Evolutionary conservation across 2,888 invertebrate genomes (phyloP).

Genomic region (Eudemis profundana): DNA sequence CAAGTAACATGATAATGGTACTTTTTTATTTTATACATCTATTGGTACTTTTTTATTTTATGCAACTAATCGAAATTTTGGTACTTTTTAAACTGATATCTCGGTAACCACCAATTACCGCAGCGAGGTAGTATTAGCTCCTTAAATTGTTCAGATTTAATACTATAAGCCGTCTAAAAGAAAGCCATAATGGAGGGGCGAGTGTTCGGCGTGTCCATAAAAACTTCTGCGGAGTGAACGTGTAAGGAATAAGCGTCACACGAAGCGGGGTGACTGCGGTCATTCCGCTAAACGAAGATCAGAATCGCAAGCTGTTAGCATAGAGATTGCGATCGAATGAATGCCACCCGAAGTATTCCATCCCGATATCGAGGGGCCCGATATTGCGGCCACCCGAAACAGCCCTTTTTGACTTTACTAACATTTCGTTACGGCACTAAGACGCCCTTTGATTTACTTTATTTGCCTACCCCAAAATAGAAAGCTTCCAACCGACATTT

Average conservation of each 20-base stretch:
- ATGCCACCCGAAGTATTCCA: conserved; percentile 81
- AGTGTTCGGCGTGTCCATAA: conserved; percentile 76
- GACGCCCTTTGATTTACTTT: conserved; percentile 73
- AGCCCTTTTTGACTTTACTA: conserved; percentile 75
- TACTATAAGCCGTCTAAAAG: conserved; percentile 64
- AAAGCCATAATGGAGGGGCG: conserved; percentile 72
- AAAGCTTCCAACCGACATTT: conserved; percentile 46
- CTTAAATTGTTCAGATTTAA: conserved; percentile 23
- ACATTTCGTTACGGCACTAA: conserved; percentile 71
- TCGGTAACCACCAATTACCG: not conserved
- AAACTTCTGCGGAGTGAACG: conserved; percentile 81
- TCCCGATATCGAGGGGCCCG: conserved; percentile 78
- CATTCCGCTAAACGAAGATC: conserved; percentile 86
- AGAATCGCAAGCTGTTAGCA: conserved; percentile 85
- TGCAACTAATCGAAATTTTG: not conserved
- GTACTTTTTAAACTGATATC: not conserved
- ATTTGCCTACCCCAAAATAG: conserved; percentile 66
- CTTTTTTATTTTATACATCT: not conserved
- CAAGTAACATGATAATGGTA: no score
- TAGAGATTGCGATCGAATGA: conserved; percentile 85
- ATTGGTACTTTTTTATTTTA: not conserved
- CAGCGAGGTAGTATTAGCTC: not conserved
- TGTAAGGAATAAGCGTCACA: conserved; percentile 83
- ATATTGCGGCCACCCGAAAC: conserved; percentile 80
- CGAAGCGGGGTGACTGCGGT: conserved; percentile 82